phyloP scores from a whole-genome alignment of 2,888 invertebrate genomes.

The Eledone cirrhosa region DNA sequence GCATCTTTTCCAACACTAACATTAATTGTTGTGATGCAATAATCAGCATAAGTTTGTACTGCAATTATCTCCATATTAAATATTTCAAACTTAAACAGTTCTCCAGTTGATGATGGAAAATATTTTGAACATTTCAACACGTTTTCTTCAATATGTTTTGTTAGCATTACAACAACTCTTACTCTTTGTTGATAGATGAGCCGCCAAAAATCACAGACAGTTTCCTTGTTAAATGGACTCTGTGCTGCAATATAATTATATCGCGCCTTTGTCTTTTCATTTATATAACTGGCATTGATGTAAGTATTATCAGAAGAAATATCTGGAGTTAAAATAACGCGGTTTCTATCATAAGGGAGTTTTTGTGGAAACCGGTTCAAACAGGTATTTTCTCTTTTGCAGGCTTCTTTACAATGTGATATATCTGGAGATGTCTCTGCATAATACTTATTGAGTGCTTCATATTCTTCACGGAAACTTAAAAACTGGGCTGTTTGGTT shows the following conservation, averaged over 20 bases:
- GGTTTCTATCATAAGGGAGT: conserved; percentile 63
- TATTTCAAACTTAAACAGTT: conserved; percentile 83
- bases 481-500: conserved; percentile 36
- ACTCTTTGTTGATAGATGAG: conserved; percentile 69
- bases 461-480: conserved; percentile 60
- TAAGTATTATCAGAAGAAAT: conserved; percentile 50
- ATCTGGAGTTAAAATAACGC: conserved; percentile 53
- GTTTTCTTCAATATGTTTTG: conserved; percentile 67
- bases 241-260: conserved; percentile 70
- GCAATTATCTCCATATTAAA: conserved; percentile 87
- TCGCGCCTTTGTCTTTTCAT: conserved; percentile 65
- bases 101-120: conserved; percentile 79
- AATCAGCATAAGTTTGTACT: conserved; percentile 90
- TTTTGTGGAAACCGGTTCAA: conserved; percentile 62
- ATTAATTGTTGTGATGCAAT: conserved; percentile 71
- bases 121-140: conserved; percentile 87
- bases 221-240: conserved; percentile 67
- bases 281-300: conserved; percentile 57
- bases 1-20: conserved; percentile 40
- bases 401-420: background rate
- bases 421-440: background rate
- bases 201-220: conserved; percentile 69
- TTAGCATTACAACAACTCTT: conserved; percentile 68
- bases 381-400: conserved; percentile 43
- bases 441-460: conserved; percentile 40